Evolutionary conservation across 2,113 vertebrate species (phyloP), one percentile per base, ranked within the genome.

Genomic region (Aspiorhynchus laticeps): DNA sequence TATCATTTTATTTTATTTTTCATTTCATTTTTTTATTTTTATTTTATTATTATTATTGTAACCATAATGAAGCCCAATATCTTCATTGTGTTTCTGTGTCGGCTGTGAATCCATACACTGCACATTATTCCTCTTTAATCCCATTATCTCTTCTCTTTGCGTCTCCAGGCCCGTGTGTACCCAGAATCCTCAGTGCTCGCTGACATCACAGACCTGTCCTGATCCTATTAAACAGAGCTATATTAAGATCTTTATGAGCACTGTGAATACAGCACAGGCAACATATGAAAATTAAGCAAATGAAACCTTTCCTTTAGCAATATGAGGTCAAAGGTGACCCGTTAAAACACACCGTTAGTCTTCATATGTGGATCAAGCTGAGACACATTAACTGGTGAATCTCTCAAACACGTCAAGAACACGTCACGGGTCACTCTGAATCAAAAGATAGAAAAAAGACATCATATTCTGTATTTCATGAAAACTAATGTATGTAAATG

Each of bases 211-310:
- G 8, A n/a, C 69, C 63, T 61, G 80, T 8, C 28, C 19, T 84
- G 67, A 84, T 84, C 82, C 82, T 59, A 84, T 84, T 84, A 84
- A 84, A 84, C 67, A 51, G 26, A 69, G 43, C 41, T 51, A 67
- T 83, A 69, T 69, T 69, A 83, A 51, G 65, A 83, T 9, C 61
- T 31, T 51, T 71, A 83, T 82, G 15, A 28, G 59, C 24, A 17
- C 36, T 2, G 26, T 5, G 10, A 15, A 43, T 10, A 80, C 78
- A 77, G 4, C 36, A 38, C 19, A 21, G n/a, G 14, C 14, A 51
- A 17, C 43, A 51, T 17, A 51, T 77, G 4, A 74, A 74, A 5
- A 51, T 17, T 5, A 51, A 51, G 33, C 71, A 3, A n/a, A 74
- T 26, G 1, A 77, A 77, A 19, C 1, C 26, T 65, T n/a, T 28